Evolutionary conservation across 2,113 vertebrate species (phyloP).

Genomic region (Nerophis lumbriciformis): DNA sequence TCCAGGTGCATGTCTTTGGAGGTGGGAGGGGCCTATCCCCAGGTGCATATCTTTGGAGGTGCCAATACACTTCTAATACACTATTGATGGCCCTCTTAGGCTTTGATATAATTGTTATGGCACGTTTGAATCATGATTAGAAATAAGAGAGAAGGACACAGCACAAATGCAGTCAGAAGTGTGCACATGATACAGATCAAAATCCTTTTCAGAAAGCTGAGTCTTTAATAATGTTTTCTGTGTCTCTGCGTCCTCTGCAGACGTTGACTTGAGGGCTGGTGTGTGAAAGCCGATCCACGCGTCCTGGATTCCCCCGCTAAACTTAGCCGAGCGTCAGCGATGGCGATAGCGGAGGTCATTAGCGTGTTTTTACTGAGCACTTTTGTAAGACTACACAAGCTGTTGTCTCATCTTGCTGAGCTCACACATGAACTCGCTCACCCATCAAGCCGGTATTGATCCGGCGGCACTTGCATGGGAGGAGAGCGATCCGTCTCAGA

Average conservation of each 20-base stretch:
- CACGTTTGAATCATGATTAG: no score
- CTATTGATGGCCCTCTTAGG: no score
- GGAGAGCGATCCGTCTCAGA: slow-evolving; percentile 1
- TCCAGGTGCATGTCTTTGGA: no score
- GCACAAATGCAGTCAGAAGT: no score
- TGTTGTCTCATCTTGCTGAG: slow-evolving; percentile 19
- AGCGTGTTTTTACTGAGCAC: not conserved
- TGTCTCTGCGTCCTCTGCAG: not conserved
- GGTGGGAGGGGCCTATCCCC: no score
- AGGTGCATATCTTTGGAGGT: no score
- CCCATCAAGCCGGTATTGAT: slow-evolving; percentile 30
- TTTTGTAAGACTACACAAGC: slow-evolving; percentile 8
- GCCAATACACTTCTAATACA: no score
- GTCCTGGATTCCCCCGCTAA: slow-evolving; percentile 71
- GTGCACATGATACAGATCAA: no score
- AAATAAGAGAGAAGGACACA: no score
- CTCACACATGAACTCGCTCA: slow-evolving; percentile 6
- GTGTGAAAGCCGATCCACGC: slow-evolving; percentile 57
- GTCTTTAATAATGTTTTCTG: not conserved
- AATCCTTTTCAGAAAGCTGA: no score
- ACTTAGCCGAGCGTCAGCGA: slow-evolving; percentile 52
- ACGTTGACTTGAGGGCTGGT: not conserved
- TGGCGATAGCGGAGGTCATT: slow-evolving; percentile 29
- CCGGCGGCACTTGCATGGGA: not conserved
- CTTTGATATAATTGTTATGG: no score